These are phyloP conservation scores for Heliornis fulica DNA, from an alignment of 2,113 vertebrate genomes.

Conservation along the genomic window DNA sequence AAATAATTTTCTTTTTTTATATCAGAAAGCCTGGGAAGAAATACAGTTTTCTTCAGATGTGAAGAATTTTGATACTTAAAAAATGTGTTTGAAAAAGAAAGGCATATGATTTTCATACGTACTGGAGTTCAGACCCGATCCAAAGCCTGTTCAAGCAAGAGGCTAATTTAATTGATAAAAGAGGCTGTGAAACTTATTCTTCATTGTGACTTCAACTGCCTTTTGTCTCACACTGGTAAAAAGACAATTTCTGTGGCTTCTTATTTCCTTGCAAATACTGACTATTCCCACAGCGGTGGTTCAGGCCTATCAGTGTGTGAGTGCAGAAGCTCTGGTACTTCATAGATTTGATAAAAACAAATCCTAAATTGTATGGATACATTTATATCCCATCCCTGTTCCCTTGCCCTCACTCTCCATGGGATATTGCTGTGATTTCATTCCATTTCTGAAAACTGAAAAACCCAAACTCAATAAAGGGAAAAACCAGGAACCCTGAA, in stretches of 20 bases:
- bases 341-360: background rate
- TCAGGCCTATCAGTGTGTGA: background rate
- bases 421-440: background rate
- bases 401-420: fast-evolving
- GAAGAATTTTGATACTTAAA: background rate
- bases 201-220: background rate
- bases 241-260: background rate
- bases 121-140: background rate
- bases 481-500: background rate
- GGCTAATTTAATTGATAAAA: background rate
- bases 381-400: background rate
- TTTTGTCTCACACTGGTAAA: background rate
- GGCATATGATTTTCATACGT: background rate
- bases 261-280: background rate
- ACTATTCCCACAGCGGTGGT: background rate
- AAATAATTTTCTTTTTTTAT: no score
- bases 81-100: background rate
- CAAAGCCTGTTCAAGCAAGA: background rate
- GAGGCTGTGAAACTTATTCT: background rate
- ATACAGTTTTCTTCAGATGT: background rate
- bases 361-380: background rate
- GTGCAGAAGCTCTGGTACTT: background rate
- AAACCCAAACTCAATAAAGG: background rate
- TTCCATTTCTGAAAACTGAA: background rate
- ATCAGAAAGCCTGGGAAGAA: background rate